Evolutionary conservation across 2,888 invertebrate species (phyloP), one percentile per base, ranked within the genome.

Genomic region (Nephrotoma appendiculata): DNA sequence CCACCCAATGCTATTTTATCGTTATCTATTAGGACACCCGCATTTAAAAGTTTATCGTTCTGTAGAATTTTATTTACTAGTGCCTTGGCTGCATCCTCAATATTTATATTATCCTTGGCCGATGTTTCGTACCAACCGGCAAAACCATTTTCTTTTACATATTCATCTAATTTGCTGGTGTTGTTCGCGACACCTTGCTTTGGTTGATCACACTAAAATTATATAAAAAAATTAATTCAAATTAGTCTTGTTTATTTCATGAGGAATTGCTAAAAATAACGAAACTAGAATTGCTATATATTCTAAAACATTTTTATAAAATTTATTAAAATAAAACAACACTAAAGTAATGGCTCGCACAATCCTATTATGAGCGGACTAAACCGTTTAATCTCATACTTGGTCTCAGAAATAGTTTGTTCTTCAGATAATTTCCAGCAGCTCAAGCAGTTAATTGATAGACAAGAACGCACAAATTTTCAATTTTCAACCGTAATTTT

Each of bases 111-210:
- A 90, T 98, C 98, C 92, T 98, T 98, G 84, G 98, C 98, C 0
- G 98, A 98, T 0, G 98, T 98, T 92, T 98, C 97, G 91, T 96
- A 98, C 98, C 98, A 99, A 15, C 97, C 97, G 12, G 96, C 94
- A 91, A 99, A 99, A 0, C 97, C 97, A 89, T 98, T 96, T 90
- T 98, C 97, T 89, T 95, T 94, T 90, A 98, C 98, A 91, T 97
- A 98, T 89, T 98, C 97, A 89, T 98, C 98, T 96, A 99, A 97
- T 91, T 97, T 97, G 11, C 94, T 92, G 4, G 95, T 93, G 87
- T 94, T 95, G 90, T 95, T 96, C n/a, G 96, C 95, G 87, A 96
- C 93, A 6, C 97, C 97, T 91, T 98, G 97, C 90, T 97, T 98
- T 88, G 95, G 95, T 91, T 98, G 97, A 92, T 98, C 98, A 91